These are phyloP conservation scores for Fistularia commersonii DNA, from an alignment of 2,797 vertebrate genomes.

Conservation along the genomic window DNA sequence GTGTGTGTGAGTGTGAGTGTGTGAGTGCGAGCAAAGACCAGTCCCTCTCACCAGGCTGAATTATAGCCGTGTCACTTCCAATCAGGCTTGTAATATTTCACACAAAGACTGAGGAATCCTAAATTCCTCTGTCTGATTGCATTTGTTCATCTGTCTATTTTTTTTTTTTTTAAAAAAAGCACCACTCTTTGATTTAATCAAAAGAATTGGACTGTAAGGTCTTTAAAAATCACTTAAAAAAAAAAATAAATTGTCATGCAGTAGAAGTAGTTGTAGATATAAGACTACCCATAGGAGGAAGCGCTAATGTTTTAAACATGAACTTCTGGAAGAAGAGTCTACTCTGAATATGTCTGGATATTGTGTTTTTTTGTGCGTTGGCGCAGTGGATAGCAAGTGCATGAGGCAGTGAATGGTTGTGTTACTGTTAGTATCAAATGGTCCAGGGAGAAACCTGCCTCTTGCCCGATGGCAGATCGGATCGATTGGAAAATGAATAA, in stretches of 20 bases:
- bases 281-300: constrained; percentile 12
- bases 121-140: constrained; percentile 46
- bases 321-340: constrained; percentile 3
- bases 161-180: constrained; percentile 25
- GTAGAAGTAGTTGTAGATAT: constrained; percentile 14
- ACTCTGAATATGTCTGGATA: constrained; percentile 1
- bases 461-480: no score
- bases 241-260: constrained; percentile 14
- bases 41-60: constrained; percentile 49
- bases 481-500: no score
- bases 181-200: constrained; percentile 46
- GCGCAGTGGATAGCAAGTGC: no score
- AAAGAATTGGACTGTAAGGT: constrained; percentile 33
- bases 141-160: constrained; percentile 47
- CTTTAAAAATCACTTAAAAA: constrained; percentile 25
- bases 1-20: background rate
- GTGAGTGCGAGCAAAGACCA: constrained; percentile 22
- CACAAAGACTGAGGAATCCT: constrained; percentile 42
- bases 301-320: constrained; percentile 30
- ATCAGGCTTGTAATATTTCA: constrained; percentile 69
- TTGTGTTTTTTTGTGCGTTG: background rate
- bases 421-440: no score
- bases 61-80: constrained; percentile 69
- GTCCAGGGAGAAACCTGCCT: no score
- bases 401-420: no score